Evolutionary conservation across 2,888 invertebrate species (phyloP).

Genomic region (Drosophila nigricruria): DNA sequence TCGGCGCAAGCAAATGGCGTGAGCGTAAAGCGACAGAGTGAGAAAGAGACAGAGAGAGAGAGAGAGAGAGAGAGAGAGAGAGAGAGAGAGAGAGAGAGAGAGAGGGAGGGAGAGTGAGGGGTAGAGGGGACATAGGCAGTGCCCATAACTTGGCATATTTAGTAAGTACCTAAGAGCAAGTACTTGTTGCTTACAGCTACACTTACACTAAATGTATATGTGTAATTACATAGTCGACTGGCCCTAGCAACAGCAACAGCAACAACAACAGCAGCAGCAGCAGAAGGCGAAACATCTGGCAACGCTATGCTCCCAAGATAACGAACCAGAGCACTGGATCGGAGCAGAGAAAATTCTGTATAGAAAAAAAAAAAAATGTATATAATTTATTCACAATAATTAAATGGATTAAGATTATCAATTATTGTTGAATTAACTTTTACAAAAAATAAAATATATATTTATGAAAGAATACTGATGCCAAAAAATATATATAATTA

Average conservation of each 20-base stretch:
- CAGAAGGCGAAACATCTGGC: not conserved
- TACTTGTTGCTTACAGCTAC: constrained; percentile 13
- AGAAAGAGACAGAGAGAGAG: not conserved
- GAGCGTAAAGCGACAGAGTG: not conserved
- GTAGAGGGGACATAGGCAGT: constrained; percentile 24
- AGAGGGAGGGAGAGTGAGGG: not conserved
- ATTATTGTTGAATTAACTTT: too few species aligned
- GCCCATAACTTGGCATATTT: constrained; percentile 30
- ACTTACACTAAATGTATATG: constrained; percentile 13
- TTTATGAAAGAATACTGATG: too few species aligned
- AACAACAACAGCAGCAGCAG: not conserved
- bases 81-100: too few species aligned
- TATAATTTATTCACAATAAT: not conserved
- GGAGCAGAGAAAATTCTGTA: not conserved
- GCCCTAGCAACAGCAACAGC: constrained; percentile 5
- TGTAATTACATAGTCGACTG: constrained; percentile 12
- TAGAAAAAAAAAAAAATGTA: not conserved
- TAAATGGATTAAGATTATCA: too few species aligned
- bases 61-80: not conserved
- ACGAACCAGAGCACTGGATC: not conserved
- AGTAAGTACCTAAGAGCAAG: constrained; percentile 31
- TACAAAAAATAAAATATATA: too few species aligned
- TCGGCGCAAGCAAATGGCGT: constrained; percentile 19
- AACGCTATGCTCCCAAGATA: constrained; percentile 3
- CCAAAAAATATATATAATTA: not conserved